A percentile compares a stretch with the other conserved stretches of the same genome.
phyloP scores from a whole-genome alignment of 2,113 vertebrate species.

The Corythaixoides concolor region DNA sequence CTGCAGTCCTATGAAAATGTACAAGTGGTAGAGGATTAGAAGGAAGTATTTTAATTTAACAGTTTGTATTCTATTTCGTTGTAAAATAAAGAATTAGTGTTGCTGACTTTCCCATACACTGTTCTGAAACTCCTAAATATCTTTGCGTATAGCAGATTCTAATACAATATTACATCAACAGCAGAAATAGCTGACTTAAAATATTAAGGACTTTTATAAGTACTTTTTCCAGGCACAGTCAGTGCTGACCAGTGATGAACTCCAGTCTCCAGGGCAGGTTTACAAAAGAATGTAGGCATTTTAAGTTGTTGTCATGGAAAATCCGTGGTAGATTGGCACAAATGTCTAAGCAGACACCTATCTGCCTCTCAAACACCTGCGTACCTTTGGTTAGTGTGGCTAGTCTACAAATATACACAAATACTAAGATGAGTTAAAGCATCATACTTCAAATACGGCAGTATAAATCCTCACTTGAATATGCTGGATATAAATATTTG shows the following conservation, averaged over 20 bases:
- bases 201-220: background rate
- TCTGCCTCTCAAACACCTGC: background rate
- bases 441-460: background rate
- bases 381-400: background rate
- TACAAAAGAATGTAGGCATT: fast-evolving
- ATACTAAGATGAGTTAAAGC: background rate
- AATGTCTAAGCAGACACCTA: background rate
- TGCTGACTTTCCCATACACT: background rate
- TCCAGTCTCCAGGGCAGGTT: background rate
- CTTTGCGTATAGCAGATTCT: background rate
- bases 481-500: background rate
- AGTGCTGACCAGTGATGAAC: background rate
- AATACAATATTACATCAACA: background rate
- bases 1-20: background rate
- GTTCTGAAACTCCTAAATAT: background rate
- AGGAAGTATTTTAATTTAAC: background rate
- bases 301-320: background rate
- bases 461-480: background rate
- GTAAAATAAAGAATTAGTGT: background rate
- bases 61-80: background rate
- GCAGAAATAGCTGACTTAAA: background rate
- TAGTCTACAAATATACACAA: background rate
- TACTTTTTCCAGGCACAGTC: background rate
- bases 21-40: background rate
- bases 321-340: background rate